phyloP scores from a whole-genome alignment of 2,888 invertebrate species.

The Synanthedon formicaeformis region DNA sequence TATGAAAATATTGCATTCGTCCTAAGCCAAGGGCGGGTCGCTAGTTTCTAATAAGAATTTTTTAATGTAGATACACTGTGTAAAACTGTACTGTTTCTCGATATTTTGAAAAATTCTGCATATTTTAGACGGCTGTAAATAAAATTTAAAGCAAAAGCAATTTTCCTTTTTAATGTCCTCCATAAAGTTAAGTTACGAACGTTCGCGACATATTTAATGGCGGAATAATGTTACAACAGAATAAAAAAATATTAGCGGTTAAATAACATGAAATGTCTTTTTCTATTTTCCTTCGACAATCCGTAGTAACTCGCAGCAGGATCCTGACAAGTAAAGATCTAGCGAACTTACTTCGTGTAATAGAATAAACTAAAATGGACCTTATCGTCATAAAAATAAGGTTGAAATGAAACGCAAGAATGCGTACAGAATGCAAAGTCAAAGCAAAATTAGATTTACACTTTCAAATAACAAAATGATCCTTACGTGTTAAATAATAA shows the following conservation, averaged over 20 bases:
- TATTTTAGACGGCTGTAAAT: too few species aligned
- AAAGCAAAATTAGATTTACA: constrained; percentile 10
- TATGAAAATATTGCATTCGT: too few species aligned
- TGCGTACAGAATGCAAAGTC: constrained; percentile 8
- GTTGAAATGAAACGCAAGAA: constrained; percentile 9
- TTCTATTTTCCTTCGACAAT: constrained; percentile 56
- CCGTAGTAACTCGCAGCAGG: constrained; percentile 52
- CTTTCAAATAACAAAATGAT: constrained; percentile 5
- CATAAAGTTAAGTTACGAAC: not conserved
- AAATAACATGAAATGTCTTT: constrained; percentile 41
- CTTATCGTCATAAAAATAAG: constrained; percentile 8
- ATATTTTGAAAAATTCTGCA: too few species aligned
- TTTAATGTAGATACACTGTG: too few species aligned
- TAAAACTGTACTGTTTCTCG: too few species aligned
- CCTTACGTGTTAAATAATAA: constrained; percentile 13
- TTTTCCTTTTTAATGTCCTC: too few species aligned
- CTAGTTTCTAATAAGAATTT: too few species aligned
- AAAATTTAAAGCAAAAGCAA: too few species aligned
- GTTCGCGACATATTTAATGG: not conserved
- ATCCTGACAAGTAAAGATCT: constrained; percentile 42
- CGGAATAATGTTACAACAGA: not conserved
- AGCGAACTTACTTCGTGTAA: constrained; percentile 16
- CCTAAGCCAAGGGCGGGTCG: too few species aligned
- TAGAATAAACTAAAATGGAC: constrained; percentile 14
- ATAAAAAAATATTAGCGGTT: not conserved